Conservation (phyloP, 2,888 invertebrate species). For the Actias luna region DNA sequence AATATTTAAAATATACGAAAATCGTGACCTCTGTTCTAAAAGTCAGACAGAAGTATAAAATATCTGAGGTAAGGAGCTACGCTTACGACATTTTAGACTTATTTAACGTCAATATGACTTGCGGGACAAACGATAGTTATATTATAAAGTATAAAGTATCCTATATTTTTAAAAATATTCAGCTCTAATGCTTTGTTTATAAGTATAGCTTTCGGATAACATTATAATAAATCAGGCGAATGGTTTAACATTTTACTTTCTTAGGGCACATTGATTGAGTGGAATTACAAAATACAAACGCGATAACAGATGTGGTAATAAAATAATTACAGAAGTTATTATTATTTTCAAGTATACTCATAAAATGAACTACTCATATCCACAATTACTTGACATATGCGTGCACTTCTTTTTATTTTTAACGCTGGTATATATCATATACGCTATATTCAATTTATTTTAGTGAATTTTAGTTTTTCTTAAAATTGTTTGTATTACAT, state of each 20-base stretch:
- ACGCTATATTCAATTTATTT: too few species aligned
- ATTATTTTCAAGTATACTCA: too few species aligned
- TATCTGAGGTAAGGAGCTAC: slow-evolving; percentile 1
- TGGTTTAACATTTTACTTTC: not conserved
- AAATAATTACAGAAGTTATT: too few species aligned
- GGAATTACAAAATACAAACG: not conserved
- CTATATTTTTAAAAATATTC: not conserved
- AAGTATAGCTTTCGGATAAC: not conserved
- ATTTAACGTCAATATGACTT: not conserved
- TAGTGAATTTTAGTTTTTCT: too few species aligned
- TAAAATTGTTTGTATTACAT: too few species aligned
- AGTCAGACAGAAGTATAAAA: slow-evolving; percentile 11
- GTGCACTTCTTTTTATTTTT: too few species aligned
- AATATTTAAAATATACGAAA: slow-evolving; percentile 17
- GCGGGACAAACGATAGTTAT: not conserved
- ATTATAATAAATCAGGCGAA: too few species aligned
- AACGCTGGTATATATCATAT: too few species aligned
- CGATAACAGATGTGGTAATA: not conserved
- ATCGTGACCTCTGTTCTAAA: slow-evolving; percentile 11
- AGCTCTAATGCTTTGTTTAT: not conserved
- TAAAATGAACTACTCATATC: too few species aligned
- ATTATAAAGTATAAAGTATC: not conserved
- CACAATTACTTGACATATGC: too few species aligned
- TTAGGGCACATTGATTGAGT: not conserved
- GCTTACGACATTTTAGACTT: slow-evolving; percentile 5